Conservation (phyloP, 2,113 vertebrate species). For the Dromiciops gliroides region DNA sequence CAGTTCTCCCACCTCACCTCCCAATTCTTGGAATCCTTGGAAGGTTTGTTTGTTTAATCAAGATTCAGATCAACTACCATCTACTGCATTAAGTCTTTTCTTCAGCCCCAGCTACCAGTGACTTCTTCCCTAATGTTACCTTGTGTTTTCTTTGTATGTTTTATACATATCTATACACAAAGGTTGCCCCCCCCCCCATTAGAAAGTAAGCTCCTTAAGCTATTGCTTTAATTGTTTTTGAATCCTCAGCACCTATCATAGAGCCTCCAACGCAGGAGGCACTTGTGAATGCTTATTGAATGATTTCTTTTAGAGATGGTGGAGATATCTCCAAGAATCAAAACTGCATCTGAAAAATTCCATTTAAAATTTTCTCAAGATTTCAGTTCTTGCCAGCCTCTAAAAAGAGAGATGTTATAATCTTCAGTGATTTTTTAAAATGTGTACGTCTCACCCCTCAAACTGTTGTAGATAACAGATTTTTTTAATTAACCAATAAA, state of each 20-base stretch:
- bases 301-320: not conserved
- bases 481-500: conserved; percentile 49
- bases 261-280: too few relatives aligned
- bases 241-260: not conserved
- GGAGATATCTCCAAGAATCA: not conserved
- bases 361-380: not conserved
- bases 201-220: not conserved
- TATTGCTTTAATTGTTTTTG: not conserved
- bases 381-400: not conserved
- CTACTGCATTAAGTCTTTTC: not conserved
- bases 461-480: not conserved
- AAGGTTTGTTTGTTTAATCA: not conserved
- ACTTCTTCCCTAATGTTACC: not conserved
- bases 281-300: too few relatives aligned
- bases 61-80: not conserved
- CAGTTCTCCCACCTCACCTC: not conserved
- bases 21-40: not conserved
- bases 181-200: not conserved
- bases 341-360: not conserved
- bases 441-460: not conserved
- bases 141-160: not conserved
- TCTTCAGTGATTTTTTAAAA: not conserved
- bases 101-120: not conserved
- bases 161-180: not conserved
- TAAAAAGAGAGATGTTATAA: not conserved